phyloP scores from a whole-genome alignment of 2,888 invertebrate genomes.

The Mamestra brassicae region DNA sequence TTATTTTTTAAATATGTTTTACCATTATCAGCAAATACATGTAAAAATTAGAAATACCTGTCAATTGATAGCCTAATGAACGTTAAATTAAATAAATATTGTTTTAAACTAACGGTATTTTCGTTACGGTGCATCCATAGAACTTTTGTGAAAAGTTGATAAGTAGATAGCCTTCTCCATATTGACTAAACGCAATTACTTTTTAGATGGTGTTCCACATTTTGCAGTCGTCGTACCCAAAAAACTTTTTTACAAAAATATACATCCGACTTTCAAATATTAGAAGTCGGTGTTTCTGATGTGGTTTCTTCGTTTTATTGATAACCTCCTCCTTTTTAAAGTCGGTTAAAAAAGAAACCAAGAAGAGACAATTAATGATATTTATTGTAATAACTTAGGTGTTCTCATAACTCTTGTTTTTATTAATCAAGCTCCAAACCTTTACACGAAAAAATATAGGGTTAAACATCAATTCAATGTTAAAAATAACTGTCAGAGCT shows the following conservation, averaged over 20 bases:
- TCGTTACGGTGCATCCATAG: not conserved
- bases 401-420: not conserved
- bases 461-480: not conserved
- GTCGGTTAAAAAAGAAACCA: not conserved
- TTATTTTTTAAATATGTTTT: conserved; percentile 25
- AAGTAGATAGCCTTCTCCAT: not conserved
- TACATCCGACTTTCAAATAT: too few relatives aligned
- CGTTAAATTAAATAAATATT: not conserved
- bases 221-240: not conserved
- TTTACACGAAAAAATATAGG: conserved; percentile 13
- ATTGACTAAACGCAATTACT: too few relatives aligned
- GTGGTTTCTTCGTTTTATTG: too few relatives aligned
- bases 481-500: conserved; percentile 8
- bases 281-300: too few relatives aligned
- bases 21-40: conserved; percentile 25
- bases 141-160: not conserved
- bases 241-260: too few relatives aligned
- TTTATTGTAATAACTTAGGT: not conserved
- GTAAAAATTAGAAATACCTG: conserved; percentile 12
- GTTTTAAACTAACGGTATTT: not conserved
- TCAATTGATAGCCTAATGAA: not conserved
- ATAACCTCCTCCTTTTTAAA: too few relatives aligned
- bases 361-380: not conserved
- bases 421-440: conserved; percentile 14
- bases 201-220: not conserved